Evolutionary conservation across 2,888 invertebrate species (phyloP).

Genomic region (Timema cristinae): DNA sequence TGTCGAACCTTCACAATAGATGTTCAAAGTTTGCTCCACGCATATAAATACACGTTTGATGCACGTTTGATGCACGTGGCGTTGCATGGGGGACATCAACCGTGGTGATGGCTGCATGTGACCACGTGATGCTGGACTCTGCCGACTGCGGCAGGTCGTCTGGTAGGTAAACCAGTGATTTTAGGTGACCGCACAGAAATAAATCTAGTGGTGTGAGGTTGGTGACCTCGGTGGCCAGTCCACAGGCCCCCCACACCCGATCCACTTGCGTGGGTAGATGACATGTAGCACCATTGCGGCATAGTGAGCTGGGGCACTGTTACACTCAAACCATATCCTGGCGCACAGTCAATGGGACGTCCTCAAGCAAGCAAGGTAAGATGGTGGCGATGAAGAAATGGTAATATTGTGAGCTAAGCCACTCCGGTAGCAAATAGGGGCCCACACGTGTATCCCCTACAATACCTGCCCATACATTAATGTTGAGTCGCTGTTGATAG

Average conservation of each 20-base stretch:
- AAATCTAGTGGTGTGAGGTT: neutral
- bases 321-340: too few species aligned
- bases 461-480: neutral
- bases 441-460: neutral
- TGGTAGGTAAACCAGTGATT: too few species aligned
- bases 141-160: neutral
- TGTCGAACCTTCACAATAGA: neutral
- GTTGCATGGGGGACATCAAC: neutral
- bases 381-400: neutral
- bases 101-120: neutral
- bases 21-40: neutral
- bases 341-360: neutral
- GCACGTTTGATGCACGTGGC: neutral
- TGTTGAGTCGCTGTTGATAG: neutral
- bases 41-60: neutral
- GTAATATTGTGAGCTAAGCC: neutral
- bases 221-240: too few species aligned
- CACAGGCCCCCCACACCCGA: neutral
- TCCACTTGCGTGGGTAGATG: neutral
- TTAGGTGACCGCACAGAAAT: too few species aligned
- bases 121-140: neutral
- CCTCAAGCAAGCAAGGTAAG: too few species aligned
- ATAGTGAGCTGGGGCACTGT: too few species aligned
- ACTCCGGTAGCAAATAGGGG: neutral
- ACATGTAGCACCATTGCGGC: too few species aligned